Evolutionary conservation across 1,140 invertebrate species (phyloP).

Genomic region (Acromyrmex charruanus): DNA sequence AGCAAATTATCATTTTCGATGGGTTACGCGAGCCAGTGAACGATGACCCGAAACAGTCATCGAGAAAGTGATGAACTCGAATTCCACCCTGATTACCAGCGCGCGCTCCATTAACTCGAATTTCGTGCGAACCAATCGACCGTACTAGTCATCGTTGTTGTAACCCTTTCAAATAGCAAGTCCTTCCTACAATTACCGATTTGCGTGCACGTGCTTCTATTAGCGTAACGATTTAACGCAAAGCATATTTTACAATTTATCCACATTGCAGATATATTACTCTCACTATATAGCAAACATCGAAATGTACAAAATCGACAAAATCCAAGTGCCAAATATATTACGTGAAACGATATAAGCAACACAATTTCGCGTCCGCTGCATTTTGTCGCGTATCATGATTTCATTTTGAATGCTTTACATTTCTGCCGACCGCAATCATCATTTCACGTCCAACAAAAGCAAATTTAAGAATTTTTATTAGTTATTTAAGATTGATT

Average conservation of each 20-base stretch:
- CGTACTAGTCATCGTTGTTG: slow-evolving; percentile 69
- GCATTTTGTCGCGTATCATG: slow-evolving; percentile 45
- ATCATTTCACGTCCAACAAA: not conserved
- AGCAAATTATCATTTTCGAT: slow-evolving; percentile 76
- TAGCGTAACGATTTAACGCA: slow-evolving; percentile 40
- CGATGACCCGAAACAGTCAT: slow-evolving; percentile 76
- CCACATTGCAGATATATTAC: slow-evolving; percentile 40
- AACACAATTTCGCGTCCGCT: slow-evolving; percentile 50
- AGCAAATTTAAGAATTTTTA: not conserved
- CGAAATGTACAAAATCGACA: slow-evolving; percentile 62
- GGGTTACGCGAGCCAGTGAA: slow-evolving; percentile 69
- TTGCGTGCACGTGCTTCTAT: slow-evolving; percentile 47
- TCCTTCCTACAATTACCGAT: slow-evolving; percentile 66
- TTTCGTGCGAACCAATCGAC: slow-evolving; percentile 76
- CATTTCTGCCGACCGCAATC: not conserved
- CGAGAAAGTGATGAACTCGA: slow-evolving; percentile 78
- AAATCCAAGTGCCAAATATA: slow-evolving; percentile 61
- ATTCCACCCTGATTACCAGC: slow-evolving; percentile 75
- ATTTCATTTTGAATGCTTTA: slow-evolving; percentile 49
- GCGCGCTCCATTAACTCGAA: slow-evolving; percentile 77
- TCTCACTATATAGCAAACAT: slow-evolving; percentile 47
- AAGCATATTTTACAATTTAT: slow-evolving; percentile 64
- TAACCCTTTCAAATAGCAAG: slow-evolving; percentile 58
- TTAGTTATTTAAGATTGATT: not conserved
- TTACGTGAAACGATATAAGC: slow-evolving; percentile 48